Conservation (phyloP, 2,113 vertebrate genomes). For the Phylloscopus whistleri region DNA sequence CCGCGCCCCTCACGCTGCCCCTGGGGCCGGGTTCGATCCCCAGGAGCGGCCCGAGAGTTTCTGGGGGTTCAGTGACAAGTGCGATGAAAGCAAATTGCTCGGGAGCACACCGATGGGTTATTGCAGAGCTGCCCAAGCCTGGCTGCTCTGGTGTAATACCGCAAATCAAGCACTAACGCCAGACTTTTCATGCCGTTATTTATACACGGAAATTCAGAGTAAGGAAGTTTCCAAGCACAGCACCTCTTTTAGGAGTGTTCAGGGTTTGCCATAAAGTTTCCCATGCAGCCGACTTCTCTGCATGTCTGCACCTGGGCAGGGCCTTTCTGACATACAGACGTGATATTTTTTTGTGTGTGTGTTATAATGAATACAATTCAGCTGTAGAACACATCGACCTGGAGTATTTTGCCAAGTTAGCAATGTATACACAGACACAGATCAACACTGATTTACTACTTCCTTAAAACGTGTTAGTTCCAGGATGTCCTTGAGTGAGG, state of each 20-base stretch:
- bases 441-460: background rate
- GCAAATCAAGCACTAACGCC: background rate
- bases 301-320: background rate
- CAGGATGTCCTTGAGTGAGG: background rate
- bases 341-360: background rate
- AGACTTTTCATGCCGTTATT: background rate
- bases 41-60: fast-evolving
- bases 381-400: background rate
- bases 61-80: fast-evolving
- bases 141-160: background rate
- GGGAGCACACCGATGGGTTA: background rate
- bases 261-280: background rate
- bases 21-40: fast-evolving
- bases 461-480: background rate
- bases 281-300: background rate
- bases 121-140: background rate
- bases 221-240: background rate
- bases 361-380: background rate
- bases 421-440: too few species aligned
- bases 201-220: background rate
- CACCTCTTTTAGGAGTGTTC: background rate
- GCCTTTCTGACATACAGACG: background rate
- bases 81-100: fast-evolving
- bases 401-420: background rate
- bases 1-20: fast-evolving